Conservation (phyloP, 2,888 invertebrate species). For the Drosophila borborema region DNA sequence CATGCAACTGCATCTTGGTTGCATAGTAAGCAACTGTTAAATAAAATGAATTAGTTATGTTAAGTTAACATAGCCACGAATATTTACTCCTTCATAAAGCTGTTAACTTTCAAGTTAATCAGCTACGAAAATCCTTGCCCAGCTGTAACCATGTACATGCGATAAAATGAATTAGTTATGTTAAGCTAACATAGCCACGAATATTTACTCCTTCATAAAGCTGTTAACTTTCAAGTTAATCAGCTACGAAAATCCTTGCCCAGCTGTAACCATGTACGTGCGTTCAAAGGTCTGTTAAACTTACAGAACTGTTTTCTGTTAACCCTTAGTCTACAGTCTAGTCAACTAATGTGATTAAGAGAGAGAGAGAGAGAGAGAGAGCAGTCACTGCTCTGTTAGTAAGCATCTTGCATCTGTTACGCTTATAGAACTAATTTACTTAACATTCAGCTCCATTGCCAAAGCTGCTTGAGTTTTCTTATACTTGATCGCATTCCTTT, state of each 20-base stretch:
- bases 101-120: neutral
- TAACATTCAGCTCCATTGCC: neutral
- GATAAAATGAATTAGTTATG: neutral
- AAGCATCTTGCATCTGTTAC: neutral
- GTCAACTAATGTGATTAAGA: no score
- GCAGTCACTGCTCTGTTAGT: neutral
- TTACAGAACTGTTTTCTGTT: neutral
- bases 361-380: no score
- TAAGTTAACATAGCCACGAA: neutral
- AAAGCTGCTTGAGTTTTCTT: neutral
- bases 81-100: neutral
- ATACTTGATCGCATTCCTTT: conserved; percentile 4
- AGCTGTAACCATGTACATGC: neutral
- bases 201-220: neutral
- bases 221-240: no score
- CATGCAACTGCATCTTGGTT: neutral
- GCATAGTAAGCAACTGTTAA: neutral
- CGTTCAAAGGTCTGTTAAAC: neutral
- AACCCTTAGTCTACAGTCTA: neutral
- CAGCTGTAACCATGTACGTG: neutral
- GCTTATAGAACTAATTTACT: neutral
- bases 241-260: no score
- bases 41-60: neutral
- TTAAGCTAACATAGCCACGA: neutral
- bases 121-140: no score